Percentiles rank a stretch among this genome's conserved stretches.
Evolutionary conservation across 2,113 vertebrate species (phyloP).

Genomic region (Orientallactaga bullata): DNA sequence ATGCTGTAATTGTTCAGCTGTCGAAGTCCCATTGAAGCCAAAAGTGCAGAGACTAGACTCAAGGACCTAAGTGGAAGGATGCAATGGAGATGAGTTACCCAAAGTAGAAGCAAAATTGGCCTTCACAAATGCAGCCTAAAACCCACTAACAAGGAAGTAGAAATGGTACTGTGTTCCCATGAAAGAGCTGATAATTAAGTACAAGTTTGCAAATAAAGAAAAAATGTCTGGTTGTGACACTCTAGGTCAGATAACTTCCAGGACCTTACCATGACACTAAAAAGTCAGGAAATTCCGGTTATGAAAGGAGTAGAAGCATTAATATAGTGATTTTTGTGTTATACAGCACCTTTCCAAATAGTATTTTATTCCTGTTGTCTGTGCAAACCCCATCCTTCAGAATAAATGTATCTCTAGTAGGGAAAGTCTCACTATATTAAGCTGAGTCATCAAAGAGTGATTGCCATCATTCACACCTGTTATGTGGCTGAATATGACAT

Average conservation of each 20-base stretch:
- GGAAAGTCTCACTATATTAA: neutral
- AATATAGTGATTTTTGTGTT: neutral
- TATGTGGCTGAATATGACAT: slow-evolving; percentile 51
- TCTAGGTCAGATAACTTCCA: neutral
- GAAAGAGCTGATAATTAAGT: neutral
- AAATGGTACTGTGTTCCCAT: neutral
- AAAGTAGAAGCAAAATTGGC: neutral
- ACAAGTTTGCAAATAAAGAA: neutral
- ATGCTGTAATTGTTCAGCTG: neutral
- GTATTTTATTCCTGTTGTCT: neutral
- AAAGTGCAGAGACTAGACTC: neutral
- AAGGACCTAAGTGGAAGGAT: neutral
- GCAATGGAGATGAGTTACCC: fast-evolving
- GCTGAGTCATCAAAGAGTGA: neutral
- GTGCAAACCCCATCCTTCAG: neutral
- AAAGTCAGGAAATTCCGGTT: neutral
- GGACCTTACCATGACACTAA: neutral
- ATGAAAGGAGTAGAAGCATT: neutral
- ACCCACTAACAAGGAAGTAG: neutral
- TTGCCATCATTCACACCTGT: neutral
- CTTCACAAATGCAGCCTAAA: neutral
- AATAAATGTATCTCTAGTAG: neutral
- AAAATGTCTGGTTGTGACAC: neutral
- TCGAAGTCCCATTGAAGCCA: neutral
- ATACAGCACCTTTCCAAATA: neutral